Percentiles rank a stretch among this genome's conserved stretches.
phyloP scores from a whole-genome alignment of 2,888 invertebrate species.

The Idaea dimidiata region DNA sequence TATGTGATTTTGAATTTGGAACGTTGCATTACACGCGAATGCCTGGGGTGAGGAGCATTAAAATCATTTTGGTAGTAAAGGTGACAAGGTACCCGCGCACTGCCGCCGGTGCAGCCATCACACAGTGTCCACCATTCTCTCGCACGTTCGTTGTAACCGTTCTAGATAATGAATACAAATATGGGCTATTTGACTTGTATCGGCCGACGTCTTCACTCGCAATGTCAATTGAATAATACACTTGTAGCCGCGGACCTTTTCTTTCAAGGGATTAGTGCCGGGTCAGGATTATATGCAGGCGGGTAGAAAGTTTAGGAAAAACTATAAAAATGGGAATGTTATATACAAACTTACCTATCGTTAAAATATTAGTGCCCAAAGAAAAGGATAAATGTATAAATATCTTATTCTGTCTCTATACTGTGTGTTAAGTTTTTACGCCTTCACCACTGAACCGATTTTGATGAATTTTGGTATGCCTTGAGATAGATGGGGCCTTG shows the following conservation, averaged over 20 bases:
- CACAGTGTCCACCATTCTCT: conserved; percentile 46
- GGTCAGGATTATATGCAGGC: conserved; percentile 36
- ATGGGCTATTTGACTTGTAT: conserved; percentile 73
- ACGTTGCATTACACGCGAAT: too few relatives aligned
- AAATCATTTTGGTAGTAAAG: too few relatives aligned
- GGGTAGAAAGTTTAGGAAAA: background rate
- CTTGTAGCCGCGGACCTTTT: conserved; percentile 50
- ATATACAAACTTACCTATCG: background rate
- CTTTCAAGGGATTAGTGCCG: conserved; percentile 54
- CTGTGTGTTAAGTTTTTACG: too few relatives aligned
- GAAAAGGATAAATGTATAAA: too few relatives aligned
- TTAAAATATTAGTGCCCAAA: too few relatives aligned
- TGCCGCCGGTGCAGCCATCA: conserved; percentile 19
- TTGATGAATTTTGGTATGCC: too few relatives aligned
- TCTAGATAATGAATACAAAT: conserved; percentile 73
- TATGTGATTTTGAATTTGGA: too few relatives aligned
- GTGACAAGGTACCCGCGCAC: conserved; percentile 24
- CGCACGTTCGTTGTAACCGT: conserved; percentile 54
- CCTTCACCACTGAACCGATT: too few relatives aligned
- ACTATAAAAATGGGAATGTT: background rate
- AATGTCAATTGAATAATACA: conserved; percentile 63
- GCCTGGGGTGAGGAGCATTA: too few relatives aligned
- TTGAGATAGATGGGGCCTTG: too few relatives aligned
- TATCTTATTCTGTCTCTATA: too few relatives aligned
- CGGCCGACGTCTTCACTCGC: conserved; percentile 22